A percentile compares a stretch with the other conserved stretches of the same genome.
Evolutionary conservation across 1,140 invertebrate genomes (phyloP).

Genomic region (Muscidifurax raptorellus): DNA sequence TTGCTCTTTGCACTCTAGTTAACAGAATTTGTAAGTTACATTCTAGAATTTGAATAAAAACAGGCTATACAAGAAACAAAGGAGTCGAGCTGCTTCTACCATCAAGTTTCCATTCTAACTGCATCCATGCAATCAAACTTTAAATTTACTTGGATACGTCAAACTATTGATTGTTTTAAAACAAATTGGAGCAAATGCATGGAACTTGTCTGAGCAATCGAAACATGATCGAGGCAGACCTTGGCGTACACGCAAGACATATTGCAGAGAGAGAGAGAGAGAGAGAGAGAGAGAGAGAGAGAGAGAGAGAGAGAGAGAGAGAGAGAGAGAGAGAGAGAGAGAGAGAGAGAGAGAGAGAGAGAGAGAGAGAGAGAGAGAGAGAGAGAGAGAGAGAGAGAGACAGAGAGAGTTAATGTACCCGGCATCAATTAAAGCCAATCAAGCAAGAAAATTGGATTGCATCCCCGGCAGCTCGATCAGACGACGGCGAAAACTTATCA

Average conservation of each 20-base stretch:
- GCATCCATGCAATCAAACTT: neutral
- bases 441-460: conserved; percentile 40
- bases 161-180: neutral
- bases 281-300: neutral
- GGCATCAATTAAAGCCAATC: conserved; percentile 49
- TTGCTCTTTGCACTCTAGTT: neutral
- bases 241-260: neutral
- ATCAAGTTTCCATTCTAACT: conserved; percentile 6
- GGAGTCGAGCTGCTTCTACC: neutral
- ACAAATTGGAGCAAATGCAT: neutral
- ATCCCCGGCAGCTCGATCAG: neutral
- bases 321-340: neutral
- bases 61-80: neutral
- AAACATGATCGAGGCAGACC: neutral
- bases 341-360: neutral
- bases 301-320: neutral
- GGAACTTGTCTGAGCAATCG: neutral
- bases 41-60: neutral
- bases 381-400: neutral
- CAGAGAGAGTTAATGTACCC: neutral
- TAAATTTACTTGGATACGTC: neutral
- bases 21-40: neutral
- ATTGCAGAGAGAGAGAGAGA: neutral
- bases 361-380: neutral
- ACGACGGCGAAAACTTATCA: conserved; percentile 1